A percentile compares a stretch with the other conserved stretches of the same genome.
These are phyloP conservation scores for Poecile montanus DNA, from an alignment of 2,797 vertebrate genomes.

Conservation along the genomic window DNA sequence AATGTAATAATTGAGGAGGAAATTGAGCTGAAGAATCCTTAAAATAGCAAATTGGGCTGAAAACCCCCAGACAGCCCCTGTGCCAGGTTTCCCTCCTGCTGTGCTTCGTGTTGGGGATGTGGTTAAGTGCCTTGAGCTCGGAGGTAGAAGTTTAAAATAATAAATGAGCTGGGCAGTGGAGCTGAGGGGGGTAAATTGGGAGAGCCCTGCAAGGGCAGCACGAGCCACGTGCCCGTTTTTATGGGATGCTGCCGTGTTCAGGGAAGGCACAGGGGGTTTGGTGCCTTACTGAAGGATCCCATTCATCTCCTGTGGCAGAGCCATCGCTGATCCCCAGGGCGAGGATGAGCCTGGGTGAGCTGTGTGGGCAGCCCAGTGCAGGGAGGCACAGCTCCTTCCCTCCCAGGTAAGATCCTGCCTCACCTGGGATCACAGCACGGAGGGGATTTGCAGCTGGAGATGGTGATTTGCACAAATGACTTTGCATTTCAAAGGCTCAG, in stretches of 20 bases:
- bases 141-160: neutral
- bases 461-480: neutral
- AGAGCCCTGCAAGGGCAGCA: too few species aligned
- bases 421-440: neutral
- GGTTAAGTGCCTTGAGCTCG: neutral
- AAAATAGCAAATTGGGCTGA: neutral
- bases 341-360: neutral
- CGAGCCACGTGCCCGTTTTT: fast-evolving
- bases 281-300: neutral
- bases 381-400: neutral
- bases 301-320: neutral
- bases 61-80: fast-evolving
- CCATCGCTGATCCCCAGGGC: neutral
- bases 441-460: neutral
- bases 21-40: neutral
- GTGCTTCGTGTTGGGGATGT: fast-evolving
- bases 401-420: neutral
- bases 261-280: neutral
- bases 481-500: constrained; percentile 48
- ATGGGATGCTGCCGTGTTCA: neutral
- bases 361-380: neutral
- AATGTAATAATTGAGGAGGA: neutral
- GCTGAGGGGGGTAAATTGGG: fast-evolving
- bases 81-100: neutral
- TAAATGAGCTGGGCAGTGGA: neutral